Conservation (phyloP, 2,113 vertebrate genomes). For the Odobenus rosmarus region DNA sequence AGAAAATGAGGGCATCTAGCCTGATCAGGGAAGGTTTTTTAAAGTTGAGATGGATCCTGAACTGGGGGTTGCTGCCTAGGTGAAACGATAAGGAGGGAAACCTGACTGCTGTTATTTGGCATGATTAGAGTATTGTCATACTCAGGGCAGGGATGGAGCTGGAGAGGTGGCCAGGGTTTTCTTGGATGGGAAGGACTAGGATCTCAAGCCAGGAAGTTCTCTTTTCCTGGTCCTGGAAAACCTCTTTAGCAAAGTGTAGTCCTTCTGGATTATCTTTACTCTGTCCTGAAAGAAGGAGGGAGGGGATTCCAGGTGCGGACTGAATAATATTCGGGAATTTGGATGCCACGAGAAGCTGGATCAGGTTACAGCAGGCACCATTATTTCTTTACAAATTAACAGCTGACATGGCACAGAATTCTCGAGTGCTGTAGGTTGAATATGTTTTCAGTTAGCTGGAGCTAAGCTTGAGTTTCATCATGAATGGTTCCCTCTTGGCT, state of each 20-base stretch:
- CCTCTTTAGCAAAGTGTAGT: neutral
- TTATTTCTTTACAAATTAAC: neutral
- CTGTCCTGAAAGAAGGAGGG: neutral
- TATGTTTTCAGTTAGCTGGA: neutral
- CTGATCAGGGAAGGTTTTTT: neutral
- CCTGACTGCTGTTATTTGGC: neutral
- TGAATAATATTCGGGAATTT: neutral
- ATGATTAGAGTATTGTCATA: neutral
- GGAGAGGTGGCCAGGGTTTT: neutral
- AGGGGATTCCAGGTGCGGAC: neutral
- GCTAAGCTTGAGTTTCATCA: neutral
- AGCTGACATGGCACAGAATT: neutral
- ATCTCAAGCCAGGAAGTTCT: neutral
- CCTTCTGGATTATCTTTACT: neutral
- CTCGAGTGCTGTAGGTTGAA: neutral
- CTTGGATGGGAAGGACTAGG: no score
- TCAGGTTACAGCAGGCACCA: no score
- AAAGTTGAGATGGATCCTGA: neutral
- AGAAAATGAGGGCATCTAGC: neutral
- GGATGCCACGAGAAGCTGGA: neutral
- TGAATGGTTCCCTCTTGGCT: neutral
- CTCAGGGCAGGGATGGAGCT: neutral
- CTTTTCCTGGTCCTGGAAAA: neutral
- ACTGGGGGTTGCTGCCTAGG: fast-evolving
- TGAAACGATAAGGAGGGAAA: neutral